A percentile compares a stretch with the other conserved stretches of the same genome.
Conservation (phyloP, 2,888 invertebrate genomes). For the Alloplasta piceator region DNA sequence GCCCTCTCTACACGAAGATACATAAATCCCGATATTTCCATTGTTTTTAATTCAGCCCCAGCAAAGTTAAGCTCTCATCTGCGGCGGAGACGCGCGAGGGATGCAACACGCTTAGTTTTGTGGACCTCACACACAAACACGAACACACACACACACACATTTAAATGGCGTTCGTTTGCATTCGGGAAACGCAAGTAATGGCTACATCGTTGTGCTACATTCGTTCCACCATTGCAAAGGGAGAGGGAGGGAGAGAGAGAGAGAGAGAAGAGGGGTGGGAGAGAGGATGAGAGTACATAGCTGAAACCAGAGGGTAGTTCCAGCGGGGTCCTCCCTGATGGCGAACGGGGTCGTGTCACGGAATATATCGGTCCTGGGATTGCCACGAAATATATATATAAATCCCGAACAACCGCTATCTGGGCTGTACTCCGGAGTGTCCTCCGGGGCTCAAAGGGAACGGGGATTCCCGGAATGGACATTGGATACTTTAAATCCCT, state of each 20-base stretch:
- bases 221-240: constrained; percentile 34
- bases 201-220: constrained; percentile 42
- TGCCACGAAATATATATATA: constrained; percentile 56
- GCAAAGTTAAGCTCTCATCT: constrained; percentile 32
- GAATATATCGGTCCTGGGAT: constrained; percentile 60
- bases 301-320: constrained; percentile 10
- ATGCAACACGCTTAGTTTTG: constrained; percentile 12
- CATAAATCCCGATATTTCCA: constrained; percentile 66
- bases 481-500: constrained; percentile 58
- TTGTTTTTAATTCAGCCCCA: constrained; percentile 69
- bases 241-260: not conserved
- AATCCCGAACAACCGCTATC: constrained; percentile 50
- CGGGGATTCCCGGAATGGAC: constrained; percentile 46
- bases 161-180: constrained; percentile 12
- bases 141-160: not conserved
- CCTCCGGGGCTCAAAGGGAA: constrained; percentile 36
- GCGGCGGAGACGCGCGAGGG: not conserved
- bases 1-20: not conserved
- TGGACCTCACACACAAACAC: constrained; percentile 6
- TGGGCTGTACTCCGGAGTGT: constrained; percentile 22
- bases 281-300: constrained; percentile 14
- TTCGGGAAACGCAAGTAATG: constrained; percentile 45
- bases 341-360: constrained; percentile 52
- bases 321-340: constrained; percentile 41
- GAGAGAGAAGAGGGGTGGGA: no score